phyloP scores from a whole-genome alignment of 2,113 vertebrate genomes.

The Nesoenas mayeri region DNA sequence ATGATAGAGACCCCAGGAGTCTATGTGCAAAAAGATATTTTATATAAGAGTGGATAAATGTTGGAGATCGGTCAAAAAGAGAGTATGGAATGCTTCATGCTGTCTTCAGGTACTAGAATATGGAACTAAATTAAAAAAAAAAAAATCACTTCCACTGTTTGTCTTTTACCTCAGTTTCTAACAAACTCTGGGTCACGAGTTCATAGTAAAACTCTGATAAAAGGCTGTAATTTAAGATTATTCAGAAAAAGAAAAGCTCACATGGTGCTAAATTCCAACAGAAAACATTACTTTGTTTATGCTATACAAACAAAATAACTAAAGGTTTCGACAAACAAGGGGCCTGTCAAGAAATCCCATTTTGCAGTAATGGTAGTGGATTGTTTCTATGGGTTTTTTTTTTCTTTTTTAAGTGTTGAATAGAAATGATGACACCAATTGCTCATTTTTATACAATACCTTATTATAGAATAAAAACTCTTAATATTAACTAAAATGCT shows the following conservation, averaged over 20 bases:
- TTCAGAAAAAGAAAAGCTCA: neutral
- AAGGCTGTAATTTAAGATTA: neutral
- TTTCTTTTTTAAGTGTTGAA: neutral
- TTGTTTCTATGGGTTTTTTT: no score
- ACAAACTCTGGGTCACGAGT: neutral
- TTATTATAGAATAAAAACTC: neutral
- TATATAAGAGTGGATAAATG: neutral
- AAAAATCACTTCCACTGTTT: neutral
- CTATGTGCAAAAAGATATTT: neutral
- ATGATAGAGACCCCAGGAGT: neutral
- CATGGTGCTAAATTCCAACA: neutral
- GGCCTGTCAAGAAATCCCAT: neutral
- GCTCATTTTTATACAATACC: neutral
- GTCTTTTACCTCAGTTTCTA: neutral
- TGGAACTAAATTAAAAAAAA: neutral
- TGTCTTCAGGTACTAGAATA: neutral
- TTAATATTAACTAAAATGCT: neutral
- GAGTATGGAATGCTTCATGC: accelerated
- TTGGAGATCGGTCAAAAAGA: neutral
- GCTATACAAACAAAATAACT: neutral
- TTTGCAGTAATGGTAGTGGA: neutral
- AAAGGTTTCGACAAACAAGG: neutral
- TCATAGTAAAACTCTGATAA: neutral
- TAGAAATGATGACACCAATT: neutral
- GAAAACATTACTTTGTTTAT: neutral